These are phyloP conservation scores for Hyposoter dolosus DNA, from an alignment of 2,888 invertebrate genomes.

Conservation along the genomic window DNA sequence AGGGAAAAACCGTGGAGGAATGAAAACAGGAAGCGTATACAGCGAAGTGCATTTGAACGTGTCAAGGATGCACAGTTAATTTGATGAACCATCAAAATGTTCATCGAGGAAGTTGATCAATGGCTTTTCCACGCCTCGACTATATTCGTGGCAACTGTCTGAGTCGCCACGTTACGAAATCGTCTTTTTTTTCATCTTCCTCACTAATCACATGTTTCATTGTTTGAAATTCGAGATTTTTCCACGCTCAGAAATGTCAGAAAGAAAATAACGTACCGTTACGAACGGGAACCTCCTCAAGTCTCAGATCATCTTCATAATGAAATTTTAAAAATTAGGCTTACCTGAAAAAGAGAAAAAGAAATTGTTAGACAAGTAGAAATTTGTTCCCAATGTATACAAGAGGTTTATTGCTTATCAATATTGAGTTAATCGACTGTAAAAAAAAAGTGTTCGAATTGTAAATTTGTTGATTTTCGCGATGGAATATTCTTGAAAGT, in stretches of 20 bases:
- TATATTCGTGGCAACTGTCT: background rate
- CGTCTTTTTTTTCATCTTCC: background rate
- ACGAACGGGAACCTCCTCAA: background rate
- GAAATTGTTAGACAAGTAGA: background rate
- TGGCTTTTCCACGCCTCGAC: background rate
- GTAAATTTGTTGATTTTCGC: background rate
- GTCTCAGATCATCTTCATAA: background rate
- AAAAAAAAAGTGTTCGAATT: too few relatives aligned
- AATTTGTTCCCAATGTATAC: background rate
- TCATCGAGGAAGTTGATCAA: background rate
- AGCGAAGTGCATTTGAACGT: constrained; percentile 15
- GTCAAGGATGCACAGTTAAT: constrained; percentile 10
- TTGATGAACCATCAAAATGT: constrained; percentile 31
- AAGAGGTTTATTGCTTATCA: background rate
- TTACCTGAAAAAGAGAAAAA: constrained; percentile 45
- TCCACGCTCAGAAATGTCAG: background rate
- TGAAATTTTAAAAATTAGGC: background rate
- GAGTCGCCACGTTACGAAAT: background rate
- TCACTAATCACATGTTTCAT: background rate
- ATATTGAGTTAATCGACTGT: background rate
- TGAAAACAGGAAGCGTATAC: constrained; percentile 2
- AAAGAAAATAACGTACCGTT: constrained; percentile 22
- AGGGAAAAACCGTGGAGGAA: constrained; percentile 25
- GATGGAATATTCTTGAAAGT: background rate
- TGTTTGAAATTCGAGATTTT: background rate